A percentile compares a stretch with the other conserved stretches of the same genome.
phyloP scores from a whole-genome alignment of 2,888 invertebrate species.

The Incurvaria masculella region DNA sequence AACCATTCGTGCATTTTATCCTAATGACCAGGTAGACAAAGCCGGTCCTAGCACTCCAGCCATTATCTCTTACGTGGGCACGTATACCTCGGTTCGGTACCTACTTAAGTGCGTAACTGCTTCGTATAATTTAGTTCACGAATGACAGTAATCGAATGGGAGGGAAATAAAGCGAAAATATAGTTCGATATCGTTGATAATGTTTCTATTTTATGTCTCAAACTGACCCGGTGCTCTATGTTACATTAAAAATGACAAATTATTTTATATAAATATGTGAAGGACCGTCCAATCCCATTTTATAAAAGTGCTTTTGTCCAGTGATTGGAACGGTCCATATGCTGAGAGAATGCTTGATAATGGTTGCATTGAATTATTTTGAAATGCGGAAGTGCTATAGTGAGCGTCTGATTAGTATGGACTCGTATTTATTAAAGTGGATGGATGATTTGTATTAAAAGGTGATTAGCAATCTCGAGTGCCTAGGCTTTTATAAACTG shows the following conservation, averaged over 20 bases:
- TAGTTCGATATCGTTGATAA: not conserved
- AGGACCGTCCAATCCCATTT: not conserved
- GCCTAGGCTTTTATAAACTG: constrained; percentile 56
- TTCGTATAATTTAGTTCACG: too few species aligned
- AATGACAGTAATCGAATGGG: too few species aligned
- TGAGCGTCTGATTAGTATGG: constrained; percentile 53
- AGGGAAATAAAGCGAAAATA: too few species aligned
- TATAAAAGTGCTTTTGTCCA: not conserved
- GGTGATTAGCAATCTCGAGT: constrained; percentile 52
- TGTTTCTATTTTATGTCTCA: not conserved
- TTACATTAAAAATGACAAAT: not conserved
- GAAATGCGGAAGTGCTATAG: not conserved
- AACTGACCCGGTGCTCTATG: not conserved
- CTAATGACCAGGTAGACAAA: too few species aligned
- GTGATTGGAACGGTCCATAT: not conserved
- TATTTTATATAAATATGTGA: not conserved
- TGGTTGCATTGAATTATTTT: not conserved
- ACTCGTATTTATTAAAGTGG: constrained; percentile 31
- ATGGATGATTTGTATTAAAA: constrained; percentile 23
- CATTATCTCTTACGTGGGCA: too few species aligned
- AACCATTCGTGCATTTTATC: too few species aligned
- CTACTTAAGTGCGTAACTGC: too few species aligned
- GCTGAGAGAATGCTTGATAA: not conserved
- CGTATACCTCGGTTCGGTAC: too few species aligned
- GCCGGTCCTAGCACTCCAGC: too few species aligned